Percentiles rank a stretch among this genome's conserved stretches.
These are phyloP conservation scores for Rhabdomys dilectus DNA, from an alignment of 2,113 vertebrate genomes.

Conservation along the genomic window DNA sequence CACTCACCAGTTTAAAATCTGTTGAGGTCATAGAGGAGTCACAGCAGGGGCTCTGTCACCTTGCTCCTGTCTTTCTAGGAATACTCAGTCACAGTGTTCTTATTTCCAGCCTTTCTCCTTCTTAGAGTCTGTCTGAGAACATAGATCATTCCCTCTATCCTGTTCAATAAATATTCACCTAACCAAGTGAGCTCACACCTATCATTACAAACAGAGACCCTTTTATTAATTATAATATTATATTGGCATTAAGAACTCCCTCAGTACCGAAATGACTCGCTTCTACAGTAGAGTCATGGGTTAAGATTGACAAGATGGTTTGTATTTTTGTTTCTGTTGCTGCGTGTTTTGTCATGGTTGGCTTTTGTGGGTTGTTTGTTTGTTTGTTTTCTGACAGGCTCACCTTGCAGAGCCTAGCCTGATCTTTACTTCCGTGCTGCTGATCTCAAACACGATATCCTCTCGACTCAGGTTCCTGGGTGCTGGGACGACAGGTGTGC, in stretches of 20 bases:
- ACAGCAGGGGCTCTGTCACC: rapidly evolving
- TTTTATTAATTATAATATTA: not conserved
- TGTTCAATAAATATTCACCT: not conserved
- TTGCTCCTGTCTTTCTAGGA: not conserved
- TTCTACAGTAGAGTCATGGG: not conserved
- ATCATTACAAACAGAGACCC: rapidly evolving
- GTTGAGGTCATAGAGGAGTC: not conserved
- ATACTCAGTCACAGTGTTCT: not conserved
- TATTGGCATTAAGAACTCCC: not conserved
- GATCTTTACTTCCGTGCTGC: too few species aligned
- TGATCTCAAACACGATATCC: not conserved
- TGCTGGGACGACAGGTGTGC: not conserved
- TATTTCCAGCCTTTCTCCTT: rapidly evolving
- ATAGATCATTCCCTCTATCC: not conserved
- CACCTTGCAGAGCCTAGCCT: not conserved
- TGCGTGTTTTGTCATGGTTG: not conserved
- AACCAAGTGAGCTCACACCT: not conserved
- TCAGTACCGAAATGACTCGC: not conserved
- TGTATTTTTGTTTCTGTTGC: not conserved
- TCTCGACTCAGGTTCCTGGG: not conserved
- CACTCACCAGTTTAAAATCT: not conserved
- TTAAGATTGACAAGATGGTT: not conserved
- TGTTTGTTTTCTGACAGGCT: not conserved
- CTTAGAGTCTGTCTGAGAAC: not conserved
- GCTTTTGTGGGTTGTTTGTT: too few species aligned